Base-by-base conservation (phyloP, 2,888 invertebrate species). In the Drosophila greeni region DNA sequence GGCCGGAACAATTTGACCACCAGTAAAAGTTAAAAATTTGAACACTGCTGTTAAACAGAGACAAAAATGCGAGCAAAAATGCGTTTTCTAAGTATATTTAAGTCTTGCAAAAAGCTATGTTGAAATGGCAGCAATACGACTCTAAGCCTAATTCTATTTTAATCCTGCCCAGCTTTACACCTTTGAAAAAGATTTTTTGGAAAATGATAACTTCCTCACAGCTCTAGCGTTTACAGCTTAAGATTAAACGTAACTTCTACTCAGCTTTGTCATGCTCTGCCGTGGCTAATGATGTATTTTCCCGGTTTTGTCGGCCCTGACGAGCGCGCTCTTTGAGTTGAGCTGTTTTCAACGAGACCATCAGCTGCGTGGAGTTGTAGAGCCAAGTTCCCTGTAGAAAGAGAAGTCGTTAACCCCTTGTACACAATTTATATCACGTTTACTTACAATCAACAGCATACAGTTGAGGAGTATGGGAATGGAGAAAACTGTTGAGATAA, bases 401-500 rank as follows among this genome's bases (percentile, higher is more conserved):
- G 11, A n/a, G 5, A 40, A 42, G 23, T 31, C 23, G 1, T 29
- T 39, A 29, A 11, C 29, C 45, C 8, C 5, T 8, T 14, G 1
- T 14, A 14, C 18, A 12, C 14, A 4, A 8, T 29, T 18, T 5
- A 1, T 14, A 31, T 47, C 5, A 9, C 8, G 2, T 36, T 14
- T 26, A 93, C 95, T 94, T 91, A 97, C 97, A 92, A 97, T 95
- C 92, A 97, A 94, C 73, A 97, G 91, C 93, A 97, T 95, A 87
- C 97, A 97, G 89, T 97, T 97, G 54, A 97, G 91, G 61, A 97
- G 90, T 84, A 97, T 94, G 23, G 97, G 97, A 86, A 95, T 93
- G n/a, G 96, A 97, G 89, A 97, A 97, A 23, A 97, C 95, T 12
- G 96, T 92, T 0, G 97, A 97, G 91, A 97, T 97, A 87, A 97